Conservation (phyloP, 92 coral and sea anemone genomes). For the Galaxea fascicularis region DNA sequence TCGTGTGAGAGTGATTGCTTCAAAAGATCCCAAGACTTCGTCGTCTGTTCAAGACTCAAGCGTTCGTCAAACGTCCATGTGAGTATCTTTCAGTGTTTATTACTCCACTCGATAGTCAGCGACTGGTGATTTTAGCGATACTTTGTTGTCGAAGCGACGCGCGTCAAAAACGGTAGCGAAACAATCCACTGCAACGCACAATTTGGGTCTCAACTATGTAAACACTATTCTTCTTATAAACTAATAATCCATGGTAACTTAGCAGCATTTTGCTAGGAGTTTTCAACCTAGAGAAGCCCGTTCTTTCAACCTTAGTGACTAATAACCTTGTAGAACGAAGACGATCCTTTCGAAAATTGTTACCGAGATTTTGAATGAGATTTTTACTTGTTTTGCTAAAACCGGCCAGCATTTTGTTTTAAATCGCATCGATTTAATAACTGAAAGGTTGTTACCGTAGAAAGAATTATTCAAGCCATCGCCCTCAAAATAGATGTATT, state of each 20-base stretch:
- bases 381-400: conserved; percentile 8
- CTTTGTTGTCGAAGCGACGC: not conserved
- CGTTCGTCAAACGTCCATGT: not conserved
- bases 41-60: not conserved
- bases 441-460: not conserved
- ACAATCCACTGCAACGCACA: not conserved
- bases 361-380: not conserved
- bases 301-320: conserved; percentile 5
- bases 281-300: conserved; percentile 12
- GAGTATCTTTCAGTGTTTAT: not conserved
- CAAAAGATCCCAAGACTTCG: not conserved
- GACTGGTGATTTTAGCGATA: not conserved
- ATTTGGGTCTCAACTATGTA: conserved; percentile 6
- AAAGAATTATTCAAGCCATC: conserved; percentile 14
- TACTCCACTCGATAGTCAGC: not conserved
- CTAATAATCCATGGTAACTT: conserved; percentile 7
- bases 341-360: not conserved
- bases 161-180: not conserved
- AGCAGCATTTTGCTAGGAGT: not conserved
- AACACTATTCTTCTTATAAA: conserved; percentile 13
- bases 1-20: not conserved
- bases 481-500: not conserved
- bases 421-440: not conserved
- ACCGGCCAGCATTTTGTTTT: not conserved
- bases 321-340: conserved; percentile 27